Percentiles rank a stretch among this genome's conserved stretches.
Evolutionary conservation across 2,888 invertebrate species (phyloP).

Genomic region (Calameuta idolon): DNA sequence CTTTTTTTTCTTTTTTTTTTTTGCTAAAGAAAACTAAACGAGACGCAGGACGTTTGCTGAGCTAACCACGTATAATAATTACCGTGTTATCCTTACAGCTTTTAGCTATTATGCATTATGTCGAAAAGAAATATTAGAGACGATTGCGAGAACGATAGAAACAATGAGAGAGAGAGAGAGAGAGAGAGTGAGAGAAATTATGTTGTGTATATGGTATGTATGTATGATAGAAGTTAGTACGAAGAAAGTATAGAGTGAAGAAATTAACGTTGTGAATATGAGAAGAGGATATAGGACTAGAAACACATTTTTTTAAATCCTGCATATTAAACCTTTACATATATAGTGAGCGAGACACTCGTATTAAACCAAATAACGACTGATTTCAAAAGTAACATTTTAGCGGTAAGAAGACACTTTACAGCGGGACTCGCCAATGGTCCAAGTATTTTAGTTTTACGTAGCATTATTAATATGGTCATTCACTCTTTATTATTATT

Average conservation of each 20-base stretch:
- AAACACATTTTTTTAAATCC: too few species aligned
- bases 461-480: not conserved
- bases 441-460: conserved; percentile 30
- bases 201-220: not conserved
- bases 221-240: too few species aligned
- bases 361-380: conserved; percentile 53
- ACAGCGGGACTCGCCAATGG: conserved; percentile 17
- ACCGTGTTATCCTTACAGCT: conserved; percentile 35
- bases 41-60: conserved; percentile 42
- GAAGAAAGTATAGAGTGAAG: too few species aligned
- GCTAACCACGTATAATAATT: conserved; percentile 31
- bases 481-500: conserved; percentile 35
- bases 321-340: too few species aligned
- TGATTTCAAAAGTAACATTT: conserved; percentile 45
- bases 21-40: conserved; percentile 13
- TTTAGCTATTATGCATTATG: conserved; percentile 20
- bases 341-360: conserved; percentile 25
- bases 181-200: conserved; percentile 1
- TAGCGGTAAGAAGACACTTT: conserved; percentile 24
- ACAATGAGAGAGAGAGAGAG: not conserved
- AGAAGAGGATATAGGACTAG: too few species aligned
- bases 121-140: not conserved
- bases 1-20: too few species aligned
- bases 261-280: too few species aligned
- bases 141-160: not conserved